phyloP scores from a whole-genome alignment of 2,797 vertebrate species.

The Enoplosus armatus region DNA sequence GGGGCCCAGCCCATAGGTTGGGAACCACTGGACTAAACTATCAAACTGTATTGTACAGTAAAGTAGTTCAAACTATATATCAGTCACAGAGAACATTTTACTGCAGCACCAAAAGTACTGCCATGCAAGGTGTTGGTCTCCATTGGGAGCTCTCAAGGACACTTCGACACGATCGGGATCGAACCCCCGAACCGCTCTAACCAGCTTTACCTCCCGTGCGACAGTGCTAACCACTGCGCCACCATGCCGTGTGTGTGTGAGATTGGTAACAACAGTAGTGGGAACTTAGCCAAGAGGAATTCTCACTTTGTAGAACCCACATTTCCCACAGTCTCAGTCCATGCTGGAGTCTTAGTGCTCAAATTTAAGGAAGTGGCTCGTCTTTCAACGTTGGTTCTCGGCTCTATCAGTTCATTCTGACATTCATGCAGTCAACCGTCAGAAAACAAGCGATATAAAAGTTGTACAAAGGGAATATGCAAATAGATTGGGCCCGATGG shows the following conservation, averaged over 20 bases:
- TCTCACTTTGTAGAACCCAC: background rate
- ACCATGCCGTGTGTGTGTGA: conserved; percentile 1
- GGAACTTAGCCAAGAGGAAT: background rate
- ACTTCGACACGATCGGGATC: too few species aligned
- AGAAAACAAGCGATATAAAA: background rate
- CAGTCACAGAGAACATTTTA: background rate
- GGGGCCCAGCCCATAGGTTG: background rate
- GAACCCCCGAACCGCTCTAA: too few species aligned
- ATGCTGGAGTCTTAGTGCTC: background rate
- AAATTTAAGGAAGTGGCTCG: conserved; percentile 21
- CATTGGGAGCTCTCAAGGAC: too few species aligned
- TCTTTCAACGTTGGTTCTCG: background rate
- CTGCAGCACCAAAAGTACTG: background rate
- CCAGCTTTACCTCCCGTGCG: too few species aligned
- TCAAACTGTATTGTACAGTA: too few species aligned
- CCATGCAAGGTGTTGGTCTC: too few species aligned
- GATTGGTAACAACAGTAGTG: background rate
- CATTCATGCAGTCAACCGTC: background rate
- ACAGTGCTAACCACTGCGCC: too few species aligned
- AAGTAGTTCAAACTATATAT: background rate
- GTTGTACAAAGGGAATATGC: background rate
- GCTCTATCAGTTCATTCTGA: background rate
- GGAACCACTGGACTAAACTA: background rate
- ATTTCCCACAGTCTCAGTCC: conserved; percentile 28
- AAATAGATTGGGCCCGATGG: background rate